Base-by-base conservation (phyloP, 2,888 invertebrate genomes). In the Catocala sponsa region DNA sequence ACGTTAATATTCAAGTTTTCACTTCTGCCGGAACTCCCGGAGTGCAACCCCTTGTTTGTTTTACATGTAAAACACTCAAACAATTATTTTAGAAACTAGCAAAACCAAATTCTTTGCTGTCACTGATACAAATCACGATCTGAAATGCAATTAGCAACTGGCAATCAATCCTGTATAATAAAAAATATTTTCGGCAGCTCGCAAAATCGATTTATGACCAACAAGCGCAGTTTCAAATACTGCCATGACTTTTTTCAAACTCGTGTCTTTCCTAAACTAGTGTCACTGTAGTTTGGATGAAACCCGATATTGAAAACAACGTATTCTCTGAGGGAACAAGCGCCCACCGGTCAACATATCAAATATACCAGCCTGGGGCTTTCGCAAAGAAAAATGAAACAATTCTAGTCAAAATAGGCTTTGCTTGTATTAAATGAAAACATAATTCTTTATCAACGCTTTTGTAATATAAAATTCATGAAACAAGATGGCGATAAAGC, bases 401-500 rank as follows among this genome's bases (percentile, higher is more conserved):
- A 38, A 38, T 7, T 38, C 35, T 38, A 38, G 9, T 7, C 6
- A 6, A 13, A 44, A 44, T 6, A 12, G 44, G 4, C 13, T 15
- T 55, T 42, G 47, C 13, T n/a, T 42, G 32, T 46, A 41, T 38
- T n/a, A 41, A 62, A 64, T 64, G 12, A 55, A 56, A 62, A 51
- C 43, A 64, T 58, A 62, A 55, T 76, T 59, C 51, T 63, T 44
- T n/a, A 32, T 42, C 50, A 62, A 65, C 59, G 49, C 44, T 25
- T n/a, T 44, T 41, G 44, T 55, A 62, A 74, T 64, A 68, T 46
- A 63, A 71, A 66, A 77, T 63, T 65, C 71, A 71, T 74, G 60
- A 47, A 43, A 68, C 47, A 50, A 74, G 74, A 71, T 76, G 56
- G 58, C 64, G 74, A 77, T 75, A 76, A 71, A 66, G 65, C 74